These are phyloP conservation scores for Drosophila kurseongensis DNA, from an alignment of 1,140 invertebrate genomes.

Conservation along the genomic window DNA sequence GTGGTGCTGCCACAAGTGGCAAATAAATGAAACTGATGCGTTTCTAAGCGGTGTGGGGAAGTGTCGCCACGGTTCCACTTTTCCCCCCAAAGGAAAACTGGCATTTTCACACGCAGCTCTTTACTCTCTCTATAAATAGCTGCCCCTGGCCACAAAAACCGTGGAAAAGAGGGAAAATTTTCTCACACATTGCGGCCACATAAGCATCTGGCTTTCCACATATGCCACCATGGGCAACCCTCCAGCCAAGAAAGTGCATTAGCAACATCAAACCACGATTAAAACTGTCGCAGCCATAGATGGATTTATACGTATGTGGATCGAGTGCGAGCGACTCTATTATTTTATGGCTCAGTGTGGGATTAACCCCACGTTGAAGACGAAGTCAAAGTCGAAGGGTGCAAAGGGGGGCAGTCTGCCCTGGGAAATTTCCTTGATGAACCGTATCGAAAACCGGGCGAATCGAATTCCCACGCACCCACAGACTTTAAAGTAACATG, in stretches of 20 bases:
- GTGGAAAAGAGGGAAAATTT: slow-evolving; percentile 56
- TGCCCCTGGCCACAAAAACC: slow-evolving; percentile 58
- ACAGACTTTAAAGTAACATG: slow-evolving; percentile 45
- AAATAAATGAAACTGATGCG: slow-evolving; percentile 82
- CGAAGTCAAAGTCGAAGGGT: slow-evolving; percentile 18
- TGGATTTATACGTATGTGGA: slow-evolving; percentile 24
- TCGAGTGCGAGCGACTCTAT: slow-evolving; percentile 20
- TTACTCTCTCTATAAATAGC: slow-evolving; percentile 41
- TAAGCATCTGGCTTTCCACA: slow-evolving; percentile 72
- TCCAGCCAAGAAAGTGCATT: slow-evolving; percentile 45
- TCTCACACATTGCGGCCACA: slow-evolving; percentile 59
- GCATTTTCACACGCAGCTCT: slow-evolving; percentile 63
- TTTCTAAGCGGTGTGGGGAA: slow-evolving; percentile 45
- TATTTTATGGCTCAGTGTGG: slow-evolving; percentile 66
- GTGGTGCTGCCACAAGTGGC: slow-evolving; percentile 74
- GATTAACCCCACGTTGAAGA: slow-evolving; percentile 34
- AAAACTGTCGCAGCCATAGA: slow-evolving; percentile 78
- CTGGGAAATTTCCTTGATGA: slow-evolving; percentile 79
- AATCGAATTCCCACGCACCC: slow-evolving; percentile 69
- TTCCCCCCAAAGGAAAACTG: slow-evolving; percentile 55
- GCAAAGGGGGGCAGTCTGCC: slow-evolving; percentile 25
- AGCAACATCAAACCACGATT: slow-evolving; percentile 58
- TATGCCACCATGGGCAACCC: slow-evolving; percentile 39
- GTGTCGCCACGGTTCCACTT: slow-evolving; percentile 29
- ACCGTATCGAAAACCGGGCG: slow-evolving; percentile 17